Conservation (phyloP, 2,888 invertebrate species). For the Sarcophaga rosellei region DNA sequence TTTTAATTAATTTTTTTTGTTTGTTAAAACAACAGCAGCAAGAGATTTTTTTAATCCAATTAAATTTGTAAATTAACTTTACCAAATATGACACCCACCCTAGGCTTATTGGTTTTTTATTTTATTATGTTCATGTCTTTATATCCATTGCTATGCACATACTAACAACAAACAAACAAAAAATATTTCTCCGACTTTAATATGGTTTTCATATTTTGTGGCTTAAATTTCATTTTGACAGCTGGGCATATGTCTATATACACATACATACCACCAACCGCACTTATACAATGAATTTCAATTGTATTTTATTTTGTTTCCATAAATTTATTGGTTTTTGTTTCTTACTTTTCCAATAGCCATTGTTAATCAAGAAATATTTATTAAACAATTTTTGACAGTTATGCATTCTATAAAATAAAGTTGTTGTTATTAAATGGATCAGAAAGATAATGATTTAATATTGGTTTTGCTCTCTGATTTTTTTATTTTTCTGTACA, state of each 20-base stretch:
- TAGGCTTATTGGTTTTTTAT: slow-evolving; percentile 45
- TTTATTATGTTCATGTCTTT: slow-evolving; percentile 10
- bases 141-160: background rate
- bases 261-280: background rate
- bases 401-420: slow-evolving; percentile 33
- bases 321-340: slow-evolving; percentile 21
- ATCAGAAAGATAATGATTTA: slow-evolving; percentile 43
- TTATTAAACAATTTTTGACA: slow-evolving; percentile 50
- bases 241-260: slow-evolving; percentile 25
- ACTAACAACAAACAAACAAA: background rate
- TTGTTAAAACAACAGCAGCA: slow-evolving; percentile 17
- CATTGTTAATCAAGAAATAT: slow-evolving; percentile 45
- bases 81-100: slow-evolving; percentile 55
- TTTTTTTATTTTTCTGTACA: background rate
- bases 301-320: background rate
- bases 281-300: too few relatives aligned
- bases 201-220: slow-evolving; percentile 27
- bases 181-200: slow-evolving; percentile 6
- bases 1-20: slow-evolving; percentile 44
- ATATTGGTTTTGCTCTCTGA: background rate
- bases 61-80: slow-evolving; percentile 52
- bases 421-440: slow-evolving; percentile 52
- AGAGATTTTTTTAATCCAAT: slow-evolving; percentile 53
- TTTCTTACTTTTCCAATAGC: background rate
- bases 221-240: slow-evolving; percentile 60